Evolutionary conservation across 92 coral and sea anemone genomes (phyloP).

Genomic region (Scolanthus callimorphus): DNA sequence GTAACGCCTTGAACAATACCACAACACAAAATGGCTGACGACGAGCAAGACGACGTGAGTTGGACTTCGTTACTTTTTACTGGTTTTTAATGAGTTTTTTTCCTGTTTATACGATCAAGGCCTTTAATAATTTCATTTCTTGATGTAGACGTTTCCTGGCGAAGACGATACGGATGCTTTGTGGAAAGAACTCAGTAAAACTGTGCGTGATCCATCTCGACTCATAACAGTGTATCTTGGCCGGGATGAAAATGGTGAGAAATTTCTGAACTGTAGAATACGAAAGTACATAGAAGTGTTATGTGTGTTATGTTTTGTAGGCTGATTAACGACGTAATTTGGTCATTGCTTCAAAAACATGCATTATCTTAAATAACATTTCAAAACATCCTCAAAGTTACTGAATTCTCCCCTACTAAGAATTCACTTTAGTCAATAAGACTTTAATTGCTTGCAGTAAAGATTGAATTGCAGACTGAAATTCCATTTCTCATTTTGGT

Average conservation of each 20-base stretch:
- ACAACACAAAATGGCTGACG: conserved; percentile 1
- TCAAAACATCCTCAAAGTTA: no score
- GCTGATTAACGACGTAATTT: not conserved
- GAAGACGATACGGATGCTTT: conserved; percentile 23
- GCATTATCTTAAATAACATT: no score
- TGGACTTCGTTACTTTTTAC: not conserved
- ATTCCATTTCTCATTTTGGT: no score
- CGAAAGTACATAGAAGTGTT: no score
- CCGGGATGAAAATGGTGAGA: conserved; percentile 48
- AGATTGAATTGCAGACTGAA: no score
- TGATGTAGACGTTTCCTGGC: conserved; percentile 9
- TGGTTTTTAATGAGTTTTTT: not conserved
- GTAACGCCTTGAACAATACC: conserved; percentile 9
- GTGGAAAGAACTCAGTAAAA: conserved; percentile 55
- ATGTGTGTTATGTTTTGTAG: not conserved
- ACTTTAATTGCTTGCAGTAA: no score
- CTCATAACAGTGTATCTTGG: conserved; percentile 51
- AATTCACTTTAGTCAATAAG: no score
- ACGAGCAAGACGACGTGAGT: conserved; percentile 2
- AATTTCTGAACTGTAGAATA: not conserved
- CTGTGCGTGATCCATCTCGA: conserved; percentile 23
- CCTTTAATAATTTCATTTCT: no score
- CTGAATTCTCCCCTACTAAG: no score
- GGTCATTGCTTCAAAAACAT: no score
- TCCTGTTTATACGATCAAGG: not conserved